A percentile compares a stretch with the other conserved stretches of the same genome.
These are phyloP conservation scores for Caloenas nicobarica DNA, from an alignment of 2,113 vertebrate species.

Conservation along the genomic window DNA sequence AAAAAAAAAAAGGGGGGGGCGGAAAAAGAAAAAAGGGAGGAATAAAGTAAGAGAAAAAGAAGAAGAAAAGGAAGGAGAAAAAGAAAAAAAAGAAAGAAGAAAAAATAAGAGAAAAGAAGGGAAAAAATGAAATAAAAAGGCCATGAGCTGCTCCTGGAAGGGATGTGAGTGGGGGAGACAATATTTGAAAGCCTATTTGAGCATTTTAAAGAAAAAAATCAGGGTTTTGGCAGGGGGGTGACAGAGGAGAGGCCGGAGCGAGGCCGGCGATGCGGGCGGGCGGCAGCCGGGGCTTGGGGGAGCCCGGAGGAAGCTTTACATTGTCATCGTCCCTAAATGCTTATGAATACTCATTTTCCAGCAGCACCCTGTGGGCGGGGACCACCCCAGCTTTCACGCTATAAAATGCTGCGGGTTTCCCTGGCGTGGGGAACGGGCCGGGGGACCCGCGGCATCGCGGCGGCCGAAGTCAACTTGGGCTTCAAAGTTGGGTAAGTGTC, in stretches of 20 bases:
- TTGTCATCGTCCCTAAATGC: constrained; percentile 4
- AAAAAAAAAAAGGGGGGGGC: not conserved
- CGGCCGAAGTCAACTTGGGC: not conserved
- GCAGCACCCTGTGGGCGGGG: constrained; percentile 53
- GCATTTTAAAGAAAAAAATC: not conserved
- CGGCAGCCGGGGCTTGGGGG: not conserved
- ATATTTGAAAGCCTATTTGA: constrained; percentile 22
- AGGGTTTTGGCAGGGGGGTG: not conserved
- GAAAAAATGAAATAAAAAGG: too few relatives aligned
- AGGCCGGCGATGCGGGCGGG: not conserved
- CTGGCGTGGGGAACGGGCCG: not conserved
- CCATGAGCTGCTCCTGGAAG: not conserved
- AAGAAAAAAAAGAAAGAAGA: too few relatives aligned
- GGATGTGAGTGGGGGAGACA: not conserved
- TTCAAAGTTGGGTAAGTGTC: constrained; percentile 16
- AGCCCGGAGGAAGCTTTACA: not conserved
- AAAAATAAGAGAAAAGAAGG: too few relatives aligned
- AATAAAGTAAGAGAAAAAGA: not conserved
- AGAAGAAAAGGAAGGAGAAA: too few relatives aligned
- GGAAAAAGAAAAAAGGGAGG: accelerated
- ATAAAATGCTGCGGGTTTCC: constrained; percentile 49
- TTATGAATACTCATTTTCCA: constrained; percentile 41
- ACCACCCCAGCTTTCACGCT: constrained; percentile 29
- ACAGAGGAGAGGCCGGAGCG: not conserved
- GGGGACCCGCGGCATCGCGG: not conserved